Evolutionary conservation across 2,113 vertebrate genomes (phyloP), one percentile per base, ranked within the genome.

Genomic region (Mesitornis unicolor): DNA sequence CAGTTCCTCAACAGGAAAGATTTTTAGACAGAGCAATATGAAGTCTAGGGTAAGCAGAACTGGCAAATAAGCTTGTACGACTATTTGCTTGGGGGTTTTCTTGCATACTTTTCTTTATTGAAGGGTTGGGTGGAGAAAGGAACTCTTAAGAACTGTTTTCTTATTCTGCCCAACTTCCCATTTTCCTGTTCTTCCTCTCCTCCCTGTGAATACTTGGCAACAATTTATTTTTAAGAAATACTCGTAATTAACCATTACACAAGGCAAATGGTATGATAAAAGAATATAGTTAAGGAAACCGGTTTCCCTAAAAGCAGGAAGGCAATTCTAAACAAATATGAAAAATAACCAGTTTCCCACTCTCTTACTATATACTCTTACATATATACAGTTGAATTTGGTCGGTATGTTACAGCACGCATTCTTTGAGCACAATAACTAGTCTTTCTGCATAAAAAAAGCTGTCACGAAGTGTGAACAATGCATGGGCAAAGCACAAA

Each of bases 131-230:
- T 95, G 94, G 84, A 81, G 93, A 92, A 95, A 89, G 76, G 76
- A 96, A 90, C 83, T 88, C 63, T 53, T 29, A 54, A 83, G 75
- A 95, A 89, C 86, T 93, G 68, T 83, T 84, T 95, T 95, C 73
- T 89, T 93, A 89, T 33, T 92, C 89, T 90, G 86, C 93, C 86
- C 89, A 91, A 87, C 83, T 95, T 95, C 89, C 54, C 89, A 95
- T 91, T 81, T 92, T 89, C 95, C 91, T 84, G 69, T 87, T 96
- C 93, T 92, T 89, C 85, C 73, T 60, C 92, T 96, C 90, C 80
- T 83, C 86, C 47, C 91, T 71, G 43, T 36, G 69, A 96, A 86
- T 84, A 92, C 86, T 91, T 96, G 89, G 94, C 93, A 93, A 73
- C 54, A 63, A 47, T 2, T 4, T 63, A 78, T 81, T 96, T 97